Conservation (phyloP, 1,140 invertebrate genomes). For the Drosophila tani region DNA sequence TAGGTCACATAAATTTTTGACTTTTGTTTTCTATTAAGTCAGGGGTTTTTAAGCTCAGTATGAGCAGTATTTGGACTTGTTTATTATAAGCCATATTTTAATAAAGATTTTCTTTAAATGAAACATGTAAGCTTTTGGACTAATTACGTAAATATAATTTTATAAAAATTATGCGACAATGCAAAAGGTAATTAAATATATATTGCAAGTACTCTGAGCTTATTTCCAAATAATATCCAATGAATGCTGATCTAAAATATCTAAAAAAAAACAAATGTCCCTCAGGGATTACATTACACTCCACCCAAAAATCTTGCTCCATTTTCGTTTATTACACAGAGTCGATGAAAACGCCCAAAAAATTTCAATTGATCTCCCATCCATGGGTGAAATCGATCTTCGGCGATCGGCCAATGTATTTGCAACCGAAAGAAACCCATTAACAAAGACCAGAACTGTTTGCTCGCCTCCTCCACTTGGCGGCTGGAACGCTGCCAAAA, state of each 20-base stretch:
- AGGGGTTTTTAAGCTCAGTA: not conserved
- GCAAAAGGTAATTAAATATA: too few relatives aligned
- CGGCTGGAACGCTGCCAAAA: constrained; percentile 59
- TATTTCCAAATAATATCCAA: not conserved
- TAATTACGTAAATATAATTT: not conserved
- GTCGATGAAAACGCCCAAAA: constrained; percentile 14
- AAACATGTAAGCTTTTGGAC: too few relatives aligned
- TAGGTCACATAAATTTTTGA: not conserved
- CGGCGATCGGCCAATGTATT: constrained; percentile 26
- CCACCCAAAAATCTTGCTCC: not conserved
- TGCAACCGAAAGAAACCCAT: constrained; percentile 18
- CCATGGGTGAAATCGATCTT: constrained; percentile 53
- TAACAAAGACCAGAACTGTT: constrained; percentile 42
- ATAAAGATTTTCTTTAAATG: too few relatives aligned
- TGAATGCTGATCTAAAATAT: not conserved
- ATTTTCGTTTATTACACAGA: constrained; percentile 8
- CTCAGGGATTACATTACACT: not conserved
- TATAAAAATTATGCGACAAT: too few relatives aligned
- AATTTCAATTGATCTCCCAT: constrained; percentile 31
- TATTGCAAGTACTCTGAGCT: too few relatives aligned
- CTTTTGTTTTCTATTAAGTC: not conserved
- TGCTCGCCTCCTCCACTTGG: constrained; percentile 24
- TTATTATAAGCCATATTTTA: not conserved
- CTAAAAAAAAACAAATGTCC: not conserved
- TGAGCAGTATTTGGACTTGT: not conserved